Percentiles rank a stretch among this genome's conserved stretches.
phyloP scores from a whole-genome alignment of 2,113 vertebrate genomes.

The Tetraodon nigroviridis region DNA sequence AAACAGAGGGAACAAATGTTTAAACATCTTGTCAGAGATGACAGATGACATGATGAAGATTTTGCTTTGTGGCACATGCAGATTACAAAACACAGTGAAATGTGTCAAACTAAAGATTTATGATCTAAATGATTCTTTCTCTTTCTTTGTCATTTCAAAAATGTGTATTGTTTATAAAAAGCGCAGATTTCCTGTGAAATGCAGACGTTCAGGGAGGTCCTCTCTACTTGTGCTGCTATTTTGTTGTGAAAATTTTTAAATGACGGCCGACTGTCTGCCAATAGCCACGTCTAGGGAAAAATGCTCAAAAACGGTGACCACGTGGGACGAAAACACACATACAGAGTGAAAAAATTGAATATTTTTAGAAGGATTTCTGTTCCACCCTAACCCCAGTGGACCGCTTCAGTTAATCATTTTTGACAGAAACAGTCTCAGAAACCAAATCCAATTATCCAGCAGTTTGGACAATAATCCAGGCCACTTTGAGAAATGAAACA shows the following conservation, averaged over 20 bases:
- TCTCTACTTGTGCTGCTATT: neutral
- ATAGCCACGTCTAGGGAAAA: neutral
- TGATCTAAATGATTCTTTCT: too few relatives aligned
- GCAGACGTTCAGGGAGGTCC: neutral
- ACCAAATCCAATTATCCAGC: constrained; percentile 51
- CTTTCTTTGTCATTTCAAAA: too few relatives aligned
- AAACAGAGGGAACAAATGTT: too few relatives aligned
- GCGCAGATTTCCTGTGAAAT: too few relatives aligned
- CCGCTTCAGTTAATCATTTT: constrained; percentile 49
- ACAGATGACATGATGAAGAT: too few relatives aligned
- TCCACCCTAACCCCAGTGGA: constrained; percentile 6
- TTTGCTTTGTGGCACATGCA: too few relatives aligned
- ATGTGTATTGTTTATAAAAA: too few relatives aligned
- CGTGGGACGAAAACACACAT: neutral
- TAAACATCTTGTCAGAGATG: too few relatives aligned
- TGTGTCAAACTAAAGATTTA: too few relatives aligned
- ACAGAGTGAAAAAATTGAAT: constrained; percentile 15
- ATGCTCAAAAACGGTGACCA: neutral
- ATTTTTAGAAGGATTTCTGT: constrained; percentile 36
- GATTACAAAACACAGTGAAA: too few relatives aligned
- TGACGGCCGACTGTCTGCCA: too few relatives aligned
- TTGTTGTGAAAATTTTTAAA: too few relatives aligned
- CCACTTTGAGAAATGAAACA: constrained; percentile 26
- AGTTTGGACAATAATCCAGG: constrained; percentile 46
- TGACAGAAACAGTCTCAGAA: constrained; percentile 49